Percentiles rank a stretch among this genome's conserved stretches.
phyloP scores from a whole-genome alignment of 2,888 invertebrate species.

The Chromoteleia sp. region DNA sequence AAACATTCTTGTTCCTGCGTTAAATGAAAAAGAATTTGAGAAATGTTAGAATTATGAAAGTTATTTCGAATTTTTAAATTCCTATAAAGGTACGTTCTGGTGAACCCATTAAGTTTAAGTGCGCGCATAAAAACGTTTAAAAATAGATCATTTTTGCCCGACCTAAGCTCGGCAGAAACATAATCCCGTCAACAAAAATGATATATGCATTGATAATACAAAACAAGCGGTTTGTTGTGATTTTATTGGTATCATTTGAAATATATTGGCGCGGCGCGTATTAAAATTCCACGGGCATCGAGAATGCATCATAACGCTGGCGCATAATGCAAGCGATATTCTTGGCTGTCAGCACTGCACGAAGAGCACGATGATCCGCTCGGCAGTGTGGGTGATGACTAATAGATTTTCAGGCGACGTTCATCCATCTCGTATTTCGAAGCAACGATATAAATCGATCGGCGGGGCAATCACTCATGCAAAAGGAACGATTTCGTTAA shows the following conservation, averaged over 20 bases:
- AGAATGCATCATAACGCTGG: conserved; percentile 70
- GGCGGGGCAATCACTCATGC: conserved; percentile 48
- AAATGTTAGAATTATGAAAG: too few relatives aligned
- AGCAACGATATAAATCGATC: conserved; percentile 80
- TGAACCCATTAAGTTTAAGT: conserved; percentile 44
- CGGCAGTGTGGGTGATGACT: conserved; percentile 82
- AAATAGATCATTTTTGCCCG: conserved; percentile 53
- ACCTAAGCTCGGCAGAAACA: conserved; percentile 34
- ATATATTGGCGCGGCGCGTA: conserved; percentile 69
- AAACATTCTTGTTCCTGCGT: too few relatives aligned
- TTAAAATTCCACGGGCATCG: conserved; percentile 70
- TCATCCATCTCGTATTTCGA: conserved; percentile 79
- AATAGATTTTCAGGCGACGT: conserved; percentile 81
- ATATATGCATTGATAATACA: conserved; percentile 65
- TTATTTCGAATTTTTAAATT: too few relatives aligned
- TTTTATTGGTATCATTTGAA: conserved; percentile 70
- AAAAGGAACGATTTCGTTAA: conserved; percentile 39
- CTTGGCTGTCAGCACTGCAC: conserved; percentile 70
- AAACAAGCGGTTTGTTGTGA: conserved; percentile 68
- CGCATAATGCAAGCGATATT: conserved; percentile 70
- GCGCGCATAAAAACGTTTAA: conserved; percentile 27
- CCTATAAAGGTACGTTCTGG: neutral
- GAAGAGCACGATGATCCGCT: conserved; percentile 53
- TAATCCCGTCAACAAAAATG: conserved; percentile 62
- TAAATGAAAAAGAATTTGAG: too few relatives aligned